phyloP scores from a whole-genome alignment of 1,140 invertebrate species.

The Caenorhabditis briggsae region DNA sequence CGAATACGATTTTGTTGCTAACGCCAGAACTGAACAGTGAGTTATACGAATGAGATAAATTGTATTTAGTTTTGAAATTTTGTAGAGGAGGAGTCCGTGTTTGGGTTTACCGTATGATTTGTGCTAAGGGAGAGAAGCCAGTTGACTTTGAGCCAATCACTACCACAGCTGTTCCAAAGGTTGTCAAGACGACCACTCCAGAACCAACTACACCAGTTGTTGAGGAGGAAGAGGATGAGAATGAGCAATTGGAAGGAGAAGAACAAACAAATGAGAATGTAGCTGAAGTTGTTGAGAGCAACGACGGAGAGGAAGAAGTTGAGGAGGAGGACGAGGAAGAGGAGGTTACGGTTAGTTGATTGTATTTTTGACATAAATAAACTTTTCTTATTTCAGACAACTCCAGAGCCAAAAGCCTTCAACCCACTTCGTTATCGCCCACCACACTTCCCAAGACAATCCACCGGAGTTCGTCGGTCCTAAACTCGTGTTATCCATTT shows the following conservation, averaged over 20 bases:
- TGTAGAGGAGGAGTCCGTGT: constrained; percentile 76
- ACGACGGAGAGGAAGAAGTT: constrained; percentile 51
- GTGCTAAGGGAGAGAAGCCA: constrained; percentile 59
- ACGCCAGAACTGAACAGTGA: constrained; percentile 76
- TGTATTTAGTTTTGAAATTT: constrained; percentile 30
- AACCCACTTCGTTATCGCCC: constrained; percentile 68
- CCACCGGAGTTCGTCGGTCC: constrained; percentile 54
- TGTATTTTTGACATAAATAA: neutral
- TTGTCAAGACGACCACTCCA: constrained; percentile 14
- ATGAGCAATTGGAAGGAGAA: constrained; percentile 9
- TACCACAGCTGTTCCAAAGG: constrained; percentile 52
- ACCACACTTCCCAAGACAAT: constrained; percentile 56
- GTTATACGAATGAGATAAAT: constrained; percentile 14
- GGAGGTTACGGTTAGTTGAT: constrained; percentile 55
- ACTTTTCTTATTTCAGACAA: neutral
- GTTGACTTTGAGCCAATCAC: constrained; percentile 50
- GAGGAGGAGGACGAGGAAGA: constrained; percentile 48
- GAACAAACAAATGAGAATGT: constrained; percentile 15
- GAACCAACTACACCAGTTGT: neutral
- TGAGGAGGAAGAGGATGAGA: constrained; percentile 34
- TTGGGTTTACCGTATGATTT: constrained; percentile 77
- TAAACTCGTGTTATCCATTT: neutral
- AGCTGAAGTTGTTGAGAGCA: constrained; percentile 28
- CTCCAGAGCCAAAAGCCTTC: constrained; percentile 58
- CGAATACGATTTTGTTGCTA: constrained; percentile 77